phyloP scores from a whole-genome alignment of 2,113 vertebrate species.

The Trogon surrucura region DNA sequence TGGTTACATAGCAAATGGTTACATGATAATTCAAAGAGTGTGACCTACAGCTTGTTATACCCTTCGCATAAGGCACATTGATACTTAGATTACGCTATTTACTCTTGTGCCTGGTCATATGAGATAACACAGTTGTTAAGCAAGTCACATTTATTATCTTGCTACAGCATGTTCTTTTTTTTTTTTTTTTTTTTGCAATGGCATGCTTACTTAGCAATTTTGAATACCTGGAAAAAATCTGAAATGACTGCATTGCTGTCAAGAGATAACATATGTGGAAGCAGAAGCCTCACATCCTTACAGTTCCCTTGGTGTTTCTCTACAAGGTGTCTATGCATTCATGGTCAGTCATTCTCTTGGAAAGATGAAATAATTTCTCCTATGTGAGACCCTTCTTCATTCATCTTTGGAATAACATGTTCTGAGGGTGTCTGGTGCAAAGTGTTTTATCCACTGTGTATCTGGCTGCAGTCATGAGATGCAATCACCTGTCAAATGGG shows the following conservation, averaged over 20 bases:
- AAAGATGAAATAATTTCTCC: not conserved
- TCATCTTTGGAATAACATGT: not conserved
- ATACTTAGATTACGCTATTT: not conserved
- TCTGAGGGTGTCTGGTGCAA: not conserved
- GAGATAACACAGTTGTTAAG: constrained; percentile 26
- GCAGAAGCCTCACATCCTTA: not conserved
- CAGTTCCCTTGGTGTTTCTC: not conserved
- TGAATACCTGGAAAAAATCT: constrained; percentile 14
- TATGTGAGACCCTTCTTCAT: not conserved
- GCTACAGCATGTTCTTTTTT: not conserved
- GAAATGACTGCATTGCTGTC: not conserved
- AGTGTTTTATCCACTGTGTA: not conserved
- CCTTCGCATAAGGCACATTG: not conserved
- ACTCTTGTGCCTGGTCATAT: not conserved
- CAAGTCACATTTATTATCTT: constrained; percentile 20
- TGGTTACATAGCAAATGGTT: not conserved
- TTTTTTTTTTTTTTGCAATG: not conserved
- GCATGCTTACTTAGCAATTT: constrained; percentile 3
- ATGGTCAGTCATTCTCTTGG: not conserved
- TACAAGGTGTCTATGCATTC: not conserved
- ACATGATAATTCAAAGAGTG: not conserved
- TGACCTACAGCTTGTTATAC: not conserved
- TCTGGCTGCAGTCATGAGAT: not conserved
- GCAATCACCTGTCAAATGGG: not conserved
- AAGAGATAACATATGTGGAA: not conserved